Evolutionary conservation across 2,888 invertebrate species (phyloP), one percentile per base, ranked within the genome.

Genomic region (Drosophila limbata): DNA sequence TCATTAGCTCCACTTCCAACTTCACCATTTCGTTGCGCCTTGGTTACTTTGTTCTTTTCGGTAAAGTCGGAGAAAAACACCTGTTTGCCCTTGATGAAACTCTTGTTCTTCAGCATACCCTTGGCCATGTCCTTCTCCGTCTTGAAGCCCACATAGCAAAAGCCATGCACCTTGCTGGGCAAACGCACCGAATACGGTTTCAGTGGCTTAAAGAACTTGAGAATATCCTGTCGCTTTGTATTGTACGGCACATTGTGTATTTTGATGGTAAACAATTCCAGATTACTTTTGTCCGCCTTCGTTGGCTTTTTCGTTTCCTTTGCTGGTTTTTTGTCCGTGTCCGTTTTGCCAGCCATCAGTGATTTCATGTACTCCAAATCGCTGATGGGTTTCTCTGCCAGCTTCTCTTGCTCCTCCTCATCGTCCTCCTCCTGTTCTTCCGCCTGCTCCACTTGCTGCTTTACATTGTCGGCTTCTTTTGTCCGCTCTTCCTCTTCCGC

Each of bases 101-200:
- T 96, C 93, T 96, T 97, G 90, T 98, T 95, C 92, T 97, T 98
- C 52, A 94, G 93, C 79, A 98, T 93, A 2, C 97, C 98, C 88
- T 96, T 95, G 33, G 95, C 95, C 87, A 96, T 94, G 75, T 96
- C 96, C 72, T 95, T 95, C 88, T 98, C 96, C 4, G 95, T 95
- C 91, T 96, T 95, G 88, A 98, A 98, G 2, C 97, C 97, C n/a
- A 97, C 96, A 93, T 96, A 98, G 42, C 97, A 98, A 85, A 98
- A 96, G 6, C 98, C 97, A 89, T 96, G 95, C 2, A 96, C 93
- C 80, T 95, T 94, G n/a, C 94, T 91, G 0, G 98, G 97, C 45
- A 98, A 92, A 70, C 97, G 94, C 62, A 98, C 95, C 4, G 97
- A 96, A 89, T 94, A 96, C 1, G 96, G 95, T 76, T 95, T 95